A percentile compares a stretch with the other conserved stretches of the same genome.
These are phyloP conservation scores for Bellardia pandia DNA, from an alignment of 2,888 invertebrate genomes.

Conservation along the genomic window DNA sequence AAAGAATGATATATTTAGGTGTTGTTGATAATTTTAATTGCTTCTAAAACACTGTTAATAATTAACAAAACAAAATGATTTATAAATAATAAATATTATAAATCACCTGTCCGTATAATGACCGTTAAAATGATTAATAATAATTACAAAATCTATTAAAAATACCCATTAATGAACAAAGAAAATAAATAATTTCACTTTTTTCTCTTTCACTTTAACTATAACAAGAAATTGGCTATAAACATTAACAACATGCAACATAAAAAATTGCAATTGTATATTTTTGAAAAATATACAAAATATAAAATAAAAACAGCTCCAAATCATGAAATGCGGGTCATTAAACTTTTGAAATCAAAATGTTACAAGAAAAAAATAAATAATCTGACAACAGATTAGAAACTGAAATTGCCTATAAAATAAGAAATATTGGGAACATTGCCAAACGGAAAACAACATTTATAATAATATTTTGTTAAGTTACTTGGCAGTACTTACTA, in stretches of 20 bases:
- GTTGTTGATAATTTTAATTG: too few relatives aligned
- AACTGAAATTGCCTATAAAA: slow-evolving; percentile 52
- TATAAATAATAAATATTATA: slow-evolving; percentile 8
- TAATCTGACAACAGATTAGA: slow-evolving; percentile 49
- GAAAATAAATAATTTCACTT: slow-evolving; percentile 49
- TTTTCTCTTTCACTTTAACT: slow-evolving; percentile 24
- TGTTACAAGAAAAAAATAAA: background rate
- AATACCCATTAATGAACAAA: slow-evolving; percentile 14
- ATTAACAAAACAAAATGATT: background rate
- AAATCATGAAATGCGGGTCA: slow-evolving; percentile 51
- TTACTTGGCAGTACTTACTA: slow-evolving; percentile 2
- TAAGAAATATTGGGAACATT: slow-evolving; percentile 51
- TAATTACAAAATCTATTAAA: slow-evolving; percentile 38
- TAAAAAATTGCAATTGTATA: slow-evolving; percentile 37
- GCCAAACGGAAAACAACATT: slow-evolving; percentile 54
- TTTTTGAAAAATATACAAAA: background rate
- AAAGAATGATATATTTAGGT: too few relatives aligned
- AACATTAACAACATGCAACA: slow-evolving; percentile 61
- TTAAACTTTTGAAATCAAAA: slow-evolving; percentile 40
- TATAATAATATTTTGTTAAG: background rate
- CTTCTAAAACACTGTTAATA: background rate
- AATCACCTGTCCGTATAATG: slow-evolving; percentile 41
- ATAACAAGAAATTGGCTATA: slow-evolving; percentile 35
- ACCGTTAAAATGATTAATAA: slow-evolving; percentile 47
- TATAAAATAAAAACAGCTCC: background rate